Evolutionary conservation across 2,797 vertebrate species (phyloP), one percentile per base, ranked within the genome.

Genomic region (Acridotheres tristis): DNA sequence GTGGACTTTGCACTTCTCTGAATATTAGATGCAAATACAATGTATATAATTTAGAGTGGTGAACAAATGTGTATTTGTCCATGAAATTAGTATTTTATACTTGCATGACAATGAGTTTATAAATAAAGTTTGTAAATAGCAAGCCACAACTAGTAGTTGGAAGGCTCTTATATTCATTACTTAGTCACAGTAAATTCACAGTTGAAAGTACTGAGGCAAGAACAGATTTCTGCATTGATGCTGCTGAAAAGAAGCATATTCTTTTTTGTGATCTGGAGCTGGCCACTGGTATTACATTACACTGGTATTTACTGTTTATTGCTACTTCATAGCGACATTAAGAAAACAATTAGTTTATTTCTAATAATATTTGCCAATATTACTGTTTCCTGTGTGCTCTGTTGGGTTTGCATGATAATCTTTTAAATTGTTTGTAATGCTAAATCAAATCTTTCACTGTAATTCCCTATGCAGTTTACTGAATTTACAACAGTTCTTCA

Each of bases 1-100:
- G 89, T 97, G 91, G 93, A 95, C 94, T 96, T 96, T 94, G 95
- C 94, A 97, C 94, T 97, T 95, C 91, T 92, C 85, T 88, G 85
- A 94, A 82, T 94, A 88, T 90, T 96, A 94, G 91, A 94, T 92
- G 88, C 88, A 93, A 95, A 91, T 96, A 73, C 89, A 90, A 82
- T 93, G 94, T 95, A 86, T 78, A 95, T 96, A 95, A 84, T 91
- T 89, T 94, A 84, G 76, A 86, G 66, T 88, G 74, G 81, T 93
- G 89, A 96, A 91, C 47, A 89, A 94, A 90, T 93, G 71, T 96
- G 94, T 95, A 82, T 94, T 94, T 88, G 91, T 92, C 89, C 85
- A 91, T 93, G 89, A 85, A 96, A 83, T 89, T 92, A 94, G 88
- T 92, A 85, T 93, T 96, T 96, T 94, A 91, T 94, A 96, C 91